Conservation (phyloP, 1,140 invertebrate species). For the Laodelphax striatellus region DNA sequence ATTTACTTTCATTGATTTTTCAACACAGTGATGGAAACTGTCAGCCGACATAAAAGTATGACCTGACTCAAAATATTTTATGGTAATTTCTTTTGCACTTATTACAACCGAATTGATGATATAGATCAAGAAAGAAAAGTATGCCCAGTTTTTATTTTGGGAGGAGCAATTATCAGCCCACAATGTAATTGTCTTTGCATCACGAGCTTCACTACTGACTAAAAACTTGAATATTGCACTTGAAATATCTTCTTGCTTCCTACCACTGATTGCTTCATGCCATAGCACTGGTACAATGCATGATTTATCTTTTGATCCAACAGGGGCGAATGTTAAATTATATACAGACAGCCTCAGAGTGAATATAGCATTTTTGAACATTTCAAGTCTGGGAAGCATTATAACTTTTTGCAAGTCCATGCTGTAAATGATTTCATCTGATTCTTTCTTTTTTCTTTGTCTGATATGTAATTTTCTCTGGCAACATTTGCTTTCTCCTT, state of each 20-base stretch:
- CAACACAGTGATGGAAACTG: constrained; percentile 23
- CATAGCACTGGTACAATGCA: constrained; percentile 4
- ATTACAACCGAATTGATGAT: constrained; percentile 11
- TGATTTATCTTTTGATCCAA: background rate
- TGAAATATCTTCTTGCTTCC: constrained; percentile 23
- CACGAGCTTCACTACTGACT: background rate
- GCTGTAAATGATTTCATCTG: background rate
- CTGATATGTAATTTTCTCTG: too few relatives aligned
- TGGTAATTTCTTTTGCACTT: constrained; percentile 20
- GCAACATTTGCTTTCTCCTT: too few relatives aligned
- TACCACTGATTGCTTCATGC: constrained; percentile 14
- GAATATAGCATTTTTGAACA: constrained; percentile 17
- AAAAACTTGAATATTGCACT: constrained; percentile 14
- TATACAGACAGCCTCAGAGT: background rate
- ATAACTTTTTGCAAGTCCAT: constrained; percentile 10
- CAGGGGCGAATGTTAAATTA: constrained; percentile 8
- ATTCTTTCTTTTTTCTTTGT: too few relatives aligned
- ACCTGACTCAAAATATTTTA: constrained; percentile 23
- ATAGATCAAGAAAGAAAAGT: constrained; percentile 11
- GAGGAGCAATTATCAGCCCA: constrained; percentile 23
- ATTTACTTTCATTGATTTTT: too few relatives aligned
- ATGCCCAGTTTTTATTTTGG: constrained; percentile 19
- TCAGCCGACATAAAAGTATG: constrained; percentile 28
- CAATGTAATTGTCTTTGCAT: constrained; percentile 12
- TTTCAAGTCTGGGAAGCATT: constrained; percentile 18